These are phyloP conservation scores for Leptopterna dolabrata DNA, from an alignment of 2,888 invertebrate species.

Conservation along the genomic window DNA sequence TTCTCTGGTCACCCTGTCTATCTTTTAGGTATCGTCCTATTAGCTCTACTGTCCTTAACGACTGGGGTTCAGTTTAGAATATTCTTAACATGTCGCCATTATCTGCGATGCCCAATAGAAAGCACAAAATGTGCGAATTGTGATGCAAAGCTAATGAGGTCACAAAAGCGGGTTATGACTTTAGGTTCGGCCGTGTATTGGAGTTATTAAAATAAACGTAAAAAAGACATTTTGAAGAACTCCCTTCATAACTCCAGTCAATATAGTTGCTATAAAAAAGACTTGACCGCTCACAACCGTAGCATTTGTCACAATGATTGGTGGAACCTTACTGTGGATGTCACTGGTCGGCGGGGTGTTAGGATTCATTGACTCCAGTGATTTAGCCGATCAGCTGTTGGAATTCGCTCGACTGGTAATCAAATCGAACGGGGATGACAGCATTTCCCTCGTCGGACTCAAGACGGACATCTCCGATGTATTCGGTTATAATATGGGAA, in stretches of 20 bases:
- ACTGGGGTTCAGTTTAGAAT: too few relatives aligned
- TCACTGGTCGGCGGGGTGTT: neutral
- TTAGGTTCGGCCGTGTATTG: neutral
- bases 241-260: neutral
- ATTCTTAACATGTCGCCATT: too few relatives aligned
- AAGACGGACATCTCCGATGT: neutral
- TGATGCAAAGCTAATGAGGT: too few relatives aligned
- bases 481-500: neutral
- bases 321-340: neutral
- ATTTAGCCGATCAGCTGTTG: neutral
- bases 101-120: too few relatives aligned
- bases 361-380: neutral
- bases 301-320: neutral
- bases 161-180: too few relatives aligned
- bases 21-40: too few relatives aligned
- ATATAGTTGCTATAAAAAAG: neutral
- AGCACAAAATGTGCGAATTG: too few relatives aligned
- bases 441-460: neutral
- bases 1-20: too few relatives aligned
- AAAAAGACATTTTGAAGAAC: neutral
- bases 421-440: neutral
- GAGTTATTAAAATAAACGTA: neutral
- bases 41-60: too few relatives aligned
- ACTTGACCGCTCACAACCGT: neutral
- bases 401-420: neutral